These are phyloP conservation scores for Leontocebus nigricollis DNA, from an alignment of 2,797 vertebrate genomes.

Conservation along the genomic window DNA sequence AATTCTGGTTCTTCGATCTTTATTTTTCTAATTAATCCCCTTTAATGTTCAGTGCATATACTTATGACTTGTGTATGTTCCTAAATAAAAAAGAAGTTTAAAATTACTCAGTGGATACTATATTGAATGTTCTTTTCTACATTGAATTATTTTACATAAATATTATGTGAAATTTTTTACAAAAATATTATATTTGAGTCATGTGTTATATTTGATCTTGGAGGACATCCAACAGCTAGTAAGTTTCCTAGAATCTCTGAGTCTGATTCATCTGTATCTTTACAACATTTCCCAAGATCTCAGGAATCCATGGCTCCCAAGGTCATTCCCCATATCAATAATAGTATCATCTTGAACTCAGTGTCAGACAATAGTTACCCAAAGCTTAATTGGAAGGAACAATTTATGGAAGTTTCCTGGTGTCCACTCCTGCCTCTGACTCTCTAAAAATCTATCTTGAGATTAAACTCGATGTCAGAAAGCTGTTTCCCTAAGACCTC, in stretches of 20 bases:
- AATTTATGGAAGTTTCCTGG: constrained; percentile 23
- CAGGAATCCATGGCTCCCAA: background rate
- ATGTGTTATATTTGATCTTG: background rate
- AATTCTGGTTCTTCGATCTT: background rate
- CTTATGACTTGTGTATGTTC: background rate
- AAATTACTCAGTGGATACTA: constrained; percentile 17
- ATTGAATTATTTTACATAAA: background rate
- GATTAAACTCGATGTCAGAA: constrained; percentile 36
- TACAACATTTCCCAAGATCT: constrained; percentile 6
- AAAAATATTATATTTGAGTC: background rate
- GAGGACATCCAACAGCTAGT: background rate
- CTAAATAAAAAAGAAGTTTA: background rate
- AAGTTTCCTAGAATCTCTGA: constrained; percentile 29
- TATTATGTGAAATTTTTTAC: background rate
- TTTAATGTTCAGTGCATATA: background rate
- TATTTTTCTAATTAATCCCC: background rate
- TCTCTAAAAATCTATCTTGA: constrained; percentile 42
- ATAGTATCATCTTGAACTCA: constrained; percentile 27
- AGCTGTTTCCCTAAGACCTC: background rate
- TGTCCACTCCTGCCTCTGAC: background rate
- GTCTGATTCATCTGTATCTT: background rate
- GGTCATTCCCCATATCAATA: background rate
- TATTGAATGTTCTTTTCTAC: background rate
- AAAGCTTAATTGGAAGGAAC: constrained; percentile 57
- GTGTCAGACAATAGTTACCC: background rate